A percentile compares a stretch with the other conserved stretches of the same genome.
Conservation (phyloP, 2,113 vertebrate species). For the Callionymus lyra region DNA sequence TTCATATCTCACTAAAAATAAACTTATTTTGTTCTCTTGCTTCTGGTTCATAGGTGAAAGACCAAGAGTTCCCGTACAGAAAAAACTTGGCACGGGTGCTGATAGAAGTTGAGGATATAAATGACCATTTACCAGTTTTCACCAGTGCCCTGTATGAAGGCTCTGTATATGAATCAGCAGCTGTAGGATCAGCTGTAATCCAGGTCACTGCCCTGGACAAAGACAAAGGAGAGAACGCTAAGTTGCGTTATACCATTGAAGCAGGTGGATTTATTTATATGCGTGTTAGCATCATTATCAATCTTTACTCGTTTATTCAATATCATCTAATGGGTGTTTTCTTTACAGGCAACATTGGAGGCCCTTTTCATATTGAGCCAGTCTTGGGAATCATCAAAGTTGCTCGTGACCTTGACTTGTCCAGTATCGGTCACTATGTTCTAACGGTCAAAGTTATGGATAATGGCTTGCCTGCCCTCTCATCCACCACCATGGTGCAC, state of each 20-base stretch:
- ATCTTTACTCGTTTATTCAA: background rate
- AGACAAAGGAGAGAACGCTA: constrained; percentile 92
- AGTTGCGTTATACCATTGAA: constrained; percentile 86
- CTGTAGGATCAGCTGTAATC: constrained; percentile 87
- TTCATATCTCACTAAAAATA: no score
- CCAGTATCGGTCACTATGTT: constrained; percentile 82
- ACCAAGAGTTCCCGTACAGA: constrained; percentile 93
- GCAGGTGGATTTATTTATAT: constrained; percentile 67
- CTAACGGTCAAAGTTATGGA: constrained; percentile 85
- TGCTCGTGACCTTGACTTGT: constrained; percentile 82
- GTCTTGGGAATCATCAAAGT: constrained; percentile 86
- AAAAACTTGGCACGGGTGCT: constrained; percentile 85
- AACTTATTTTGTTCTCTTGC: no score
- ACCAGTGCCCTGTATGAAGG: constrained; percentile 85
- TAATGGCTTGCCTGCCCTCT: constrained; percentile 79
- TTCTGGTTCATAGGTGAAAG: constrained; percentile 75
- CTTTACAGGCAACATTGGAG: constrained; percentile 82
- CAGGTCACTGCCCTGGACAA: constrained; percentile 92
- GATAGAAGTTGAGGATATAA: constrained; percentile 88
- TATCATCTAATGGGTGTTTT: background rate
- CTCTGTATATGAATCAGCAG: constrained; percentile 89
- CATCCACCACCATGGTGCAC: constrained; percentile 80
- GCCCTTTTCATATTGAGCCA: constrained; percentile 86
- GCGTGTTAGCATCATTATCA: background rate
- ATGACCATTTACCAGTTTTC: constrained; percentile 90